Conservation (phyloP, 1,140 invertebrate species). For the Bombus confusus region DNA sequence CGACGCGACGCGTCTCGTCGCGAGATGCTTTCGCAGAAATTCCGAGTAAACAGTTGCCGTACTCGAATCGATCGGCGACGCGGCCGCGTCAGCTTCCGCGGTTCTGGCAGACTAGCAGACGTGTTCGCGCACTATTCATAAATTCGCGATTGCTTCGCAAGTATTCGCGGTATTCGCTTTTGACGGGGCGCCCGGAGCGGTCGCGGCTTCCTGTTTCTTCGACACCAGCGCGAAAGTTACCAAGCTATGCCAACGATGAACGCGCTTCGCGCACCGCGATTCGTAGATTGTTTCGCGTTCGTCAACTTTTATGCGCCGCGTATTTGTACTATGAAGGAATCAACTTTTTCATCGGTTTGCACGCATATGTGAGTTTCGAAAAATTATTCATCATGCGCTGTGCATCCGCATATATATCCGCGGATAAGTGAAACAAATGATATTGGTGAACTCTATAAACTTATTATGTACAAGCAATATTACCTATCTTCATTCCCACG, state of each 20-base stretch:
- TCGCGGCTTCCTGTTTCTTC: slow-evolving; percentile 27
- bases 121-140: slow-evolving; percentile 22
- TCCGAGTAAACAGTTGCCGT: slow-evolving; percentile 25
- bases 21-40: slow-evolving; percentile 6
- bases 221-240: neutral
- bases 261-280: neutral
- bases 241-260: slow-evolving; percentile 24
- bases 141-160: slow-evolving; percentile 39
- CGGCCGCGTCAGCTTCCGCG: neutral
- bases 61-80: slow-evolving; percentile 15
- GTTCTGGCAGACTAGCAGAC: neutral
- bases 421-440: no score
- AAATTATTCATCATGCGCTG: no score
- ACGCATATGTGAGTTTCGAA: no score
- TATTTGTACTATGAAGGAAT: no score
- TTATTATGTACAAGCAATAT: no score
- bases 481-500: no score
- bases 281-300: slow-evolving; percentile 10
- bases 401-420: no score
- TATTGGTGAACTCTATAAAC: no score
- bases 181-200: neutral
- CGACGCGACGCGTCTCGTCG: neutral
- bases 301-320: neutral
- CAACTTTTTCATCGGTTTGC: no score
- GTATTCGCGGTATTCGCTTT: slow-evolving; percentile 31